phyloP scores from a whole-genome alignment of 2,888 invertebrate species.

The Temnothorax rugatulus region DNA sequence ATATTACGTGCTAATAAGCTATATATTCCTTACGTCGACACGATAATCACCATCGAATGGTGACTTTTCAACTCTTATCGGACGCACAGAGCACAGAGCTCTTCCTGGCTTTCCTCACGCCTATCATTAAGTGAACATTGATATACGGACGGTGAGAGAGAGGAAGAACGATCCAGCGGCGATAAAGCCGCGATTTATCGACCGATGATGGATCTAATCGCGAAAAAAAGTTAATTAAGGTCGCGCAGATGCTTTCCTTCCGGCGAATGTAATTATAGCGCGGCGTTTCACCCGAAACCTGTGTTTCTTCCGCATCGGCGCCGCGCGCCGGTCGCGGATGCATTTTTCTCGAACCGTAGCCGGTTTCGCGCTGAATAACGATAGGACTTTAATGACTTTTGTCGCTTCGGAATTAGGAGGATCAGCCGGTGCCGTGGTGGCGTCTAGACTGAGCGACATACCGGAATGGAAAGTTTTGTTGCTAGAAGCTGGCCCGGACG shows the following conservation, averaged over 20 bases:
- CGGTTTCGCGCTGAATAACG: constrained; percentile 15
- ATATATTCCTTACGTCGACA: background rate
- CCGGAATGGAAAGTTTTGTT: constrained; percentile 90
- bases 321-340: background rate
- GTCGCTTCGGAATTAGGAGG: constrained; percentile 85
- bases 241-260: constrained; percentile 35
- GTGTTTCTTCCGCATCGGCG: constrained; percentile 29
- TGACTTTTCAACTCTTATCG: constrained; percentile 8
- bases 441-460: constrained; percentile 89
- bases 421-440: constrained; percentile 89
- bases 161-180: background rate
- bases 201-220: constrained; percentile 11
- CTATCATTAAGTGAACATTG: constrained; percentile 15
- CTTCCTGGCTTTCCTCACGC: constrained; percentile 5
- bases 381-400: constrained; percentile 42
- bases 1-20: background rate
- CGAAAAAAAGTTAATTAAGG: constrained; percentile 38
- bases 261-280: constrained; percentile 44
- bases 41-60: constrained; percentile 7
- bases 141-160: background rate
- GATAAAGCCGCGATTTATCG: constrained; percentile 23
- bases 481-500: constrained; percentile 91
- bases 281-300: background rate
- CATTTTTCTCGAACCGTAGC: constrained; percentile 37
- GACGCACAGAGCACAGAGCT: background rate